Evolutionary conservation across 2,113 vertebrate genomes (phyloP).

Genomic region (Callopanchax toddi): DNA sequence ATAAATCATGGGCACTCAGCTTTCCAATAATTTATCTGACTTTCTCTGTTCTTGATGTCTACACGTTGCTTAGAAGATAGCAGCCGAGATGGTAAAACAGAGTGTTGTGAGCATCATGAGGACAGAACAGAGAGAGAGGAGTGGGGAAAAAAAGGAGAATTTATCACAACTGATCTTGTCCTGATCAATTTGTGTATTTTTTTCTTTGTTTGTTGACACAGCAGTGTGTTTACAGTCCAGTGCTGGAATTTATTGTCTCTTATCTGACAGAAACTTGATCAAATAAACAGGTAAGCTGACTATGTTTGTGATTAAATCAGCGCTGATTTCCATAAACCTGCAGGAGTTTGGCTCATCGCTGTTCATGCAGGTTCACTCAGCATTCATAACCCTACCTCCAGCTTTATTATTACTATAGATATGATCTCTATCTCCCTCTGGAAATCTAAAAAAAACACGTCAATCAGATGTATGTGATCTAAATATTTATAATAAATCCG

Average conservation of each 20-base stretch:
- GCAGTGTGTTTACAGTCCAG: not conserved
- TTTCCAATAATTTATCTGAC: no score
- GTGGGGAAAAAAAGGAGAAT: not conserved
- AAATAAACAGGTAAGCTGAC: conserved; percentile 6
- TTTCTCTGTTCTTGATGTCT: no score
- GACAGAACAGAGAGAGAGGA: not conserved
- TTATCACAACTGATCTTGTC: not conserved
- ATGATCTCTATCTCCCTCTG: not conserved
- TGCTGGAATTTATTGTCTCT: conserved; percentile 4
- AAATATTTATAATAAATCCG: not conserved
- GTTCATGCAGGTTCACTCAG: conserved; percentile 15
- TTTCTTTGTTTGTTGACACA: no score
- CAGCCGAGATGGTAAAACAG: not conserved
- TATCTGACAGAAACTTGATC: conserved; percentile 12
- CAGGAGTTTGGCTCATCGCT: conserved; percentile 14
- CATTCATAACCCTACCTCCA: conserved; percentile 4
- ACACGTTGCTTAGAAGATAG: no score
- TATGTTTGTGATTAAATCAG: conserved; percentile 14
- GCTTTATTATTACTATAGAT: conserved; percentile 16
- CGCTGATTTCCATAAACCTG: not conserved
- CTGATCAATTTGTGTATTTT: no score
- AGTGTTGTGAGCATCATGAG: not conserved
- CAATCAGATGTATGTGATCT: conserved; percentile 1
- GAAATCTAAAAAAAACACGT: conserved; percentile 1
- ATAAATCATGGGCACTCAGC: not conserved